These are phyloP conservation scores for Aphaenogaster ashmeadi DNA, from an alignment of 1,140 invertebrate genomes.

Conservation along the genomic window DNA sequence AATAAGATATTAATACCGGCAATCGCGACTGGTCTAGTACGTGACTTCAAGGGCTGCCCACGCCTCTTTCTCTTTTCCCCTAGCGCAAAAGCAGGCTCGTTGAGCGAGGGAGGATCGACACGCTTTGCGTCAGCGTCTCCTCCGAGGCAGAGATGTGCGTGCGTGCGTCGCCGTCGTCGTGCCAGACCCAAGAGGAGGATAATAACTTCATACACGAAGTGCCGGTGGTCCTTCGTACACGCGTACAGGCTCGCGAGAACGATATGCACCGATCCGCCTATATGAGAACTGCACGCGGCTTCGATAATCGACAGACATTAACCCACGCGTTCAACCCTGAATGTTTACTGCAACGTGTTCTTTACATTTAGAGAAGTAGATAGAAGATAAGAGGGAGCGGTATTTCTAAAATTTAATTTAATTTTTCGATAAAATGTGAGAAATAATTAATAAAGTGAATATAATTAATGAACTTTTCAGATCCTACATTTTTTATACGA, in stretches of 20 bases:
- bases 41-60: conserved; percentile 68
- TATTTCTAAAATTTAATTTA: background rate
- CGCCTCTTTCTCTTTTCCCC: background rate
- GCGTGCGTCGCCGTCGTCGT: conserved; percentile 8
- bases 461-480: background rate
- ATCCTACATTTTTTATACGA: background rate
- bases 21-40: conserved; percentile 62
- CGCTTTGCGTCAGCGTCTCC: conserved; percentile 20
- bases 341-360: background rate
- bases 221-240: conserved; percentile 68
- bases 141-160: conserved; percentile 13
- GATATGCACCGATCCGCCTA: conserved; percentile 17
- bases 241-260: conserved; percentile 50
- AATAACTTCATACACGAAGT: conserved; percentile 76
- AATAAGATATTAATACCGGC: conserved; percentile 73
- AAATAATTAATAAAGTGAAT: background rate
- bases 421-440: background rate
- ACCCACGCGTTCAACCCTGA: background rate
- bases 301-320: conserved; percentile 33
- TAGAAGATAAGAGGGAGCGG: background rate
- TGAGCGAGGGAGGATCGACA: conserved; percentile 46
- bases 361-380: background rate
- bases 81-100: conserved; percentile 54
- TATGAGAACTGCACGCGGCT: conserved; percentile 19
- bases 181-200: conserved; percentile 56